Conservation (phyloP, 2,888 invertebrate species). For the Philereme vetulata region DNA sequence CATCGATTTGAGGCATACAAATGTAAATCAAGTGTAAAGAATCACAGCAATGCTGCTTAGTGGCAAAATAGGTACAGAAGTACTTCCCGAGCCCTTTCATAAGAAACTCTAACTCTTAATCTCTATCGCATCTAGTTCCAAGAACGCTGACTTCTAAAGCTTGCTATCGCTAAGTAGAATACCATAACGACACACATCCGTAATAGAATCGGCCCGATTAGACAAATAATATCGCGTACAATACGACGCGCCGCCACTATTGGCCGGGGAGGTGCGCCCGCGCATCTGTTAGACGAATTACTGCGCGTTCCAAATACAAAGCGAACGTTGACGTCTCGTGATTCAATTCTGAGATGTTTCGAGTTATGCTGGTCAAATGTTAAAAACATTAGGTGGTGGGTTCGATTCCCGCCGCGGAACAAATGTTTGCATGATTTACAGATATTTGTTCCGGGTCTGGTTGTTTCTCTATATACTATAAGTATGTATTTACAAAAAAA, state of each 20-base stretch:
- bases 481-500: no score
- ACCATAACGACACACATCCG: slow-evolving; percentile 31
- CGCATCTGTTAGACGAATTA: slow-evolving; percentile 78
- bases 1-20: no score
- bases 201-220: slow-evolving; percentile 47
- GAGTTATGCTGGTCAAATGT: not conserved
- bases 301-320: slow-evolving; percentile 55
- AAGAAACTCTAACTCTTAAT: no score
- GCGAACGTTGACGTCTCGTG: slow-evolving; percentile 47
- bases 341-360: slow-evolving; percentile 20
- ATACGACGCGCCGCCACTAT: slow-evolving; percentile 47
- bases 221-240: slow-evolving; percentile 62
- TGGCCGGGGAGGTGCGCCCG: slow-evolving; percentile 46
- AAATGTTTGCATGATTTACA: no score
- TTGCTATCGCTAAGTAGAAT: slow-evolving; percentile 14
- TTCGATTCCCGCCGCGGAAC: no score
- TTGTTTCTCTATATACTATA: no score
- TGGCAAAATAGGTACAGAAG: no score
- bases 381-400: no score
- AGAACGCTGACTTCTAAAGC: not conserved
- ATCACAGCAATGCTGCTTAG: no score
- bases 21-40: no score
- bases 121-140: not conserved
- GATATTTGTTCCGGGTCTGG: no score
- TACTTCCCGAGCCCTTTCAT: no score